These are phyloP conservation scores for Limnephilus rhombicus DNA, from an alignment of 2,888 invertebrate genomes.

Conservation along the genomic window DNA sequence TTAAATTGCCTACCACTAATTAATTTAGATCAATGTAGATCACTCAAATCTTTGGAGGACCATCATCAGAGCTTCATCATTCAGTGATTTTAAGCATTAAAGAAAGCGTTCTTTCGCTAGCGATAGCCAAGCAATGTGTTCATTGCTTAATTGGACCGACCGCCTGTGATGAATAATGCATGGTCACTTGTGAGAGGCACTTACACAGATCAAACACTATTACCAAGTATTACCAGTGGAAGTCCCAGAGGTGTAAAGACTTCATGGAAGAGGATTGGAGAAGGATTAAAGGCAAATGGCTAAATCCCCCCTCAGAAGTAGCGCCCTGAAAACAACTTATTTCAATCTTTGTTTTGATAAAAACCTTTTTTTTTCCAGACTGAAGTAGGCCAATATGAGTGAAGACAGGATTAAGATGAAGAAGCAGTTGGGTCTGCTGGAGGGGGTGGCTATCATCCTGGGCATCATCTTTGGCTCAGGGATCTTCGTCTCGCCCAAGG, in stretches of 20 bases:
- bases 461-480: constrained; percentile 97
- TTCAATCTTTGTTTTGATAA: background rate
- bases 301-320: background rate
- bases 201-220: no score
- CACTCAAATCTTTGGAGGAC: background rate
- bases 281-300: no score
- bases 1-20: background rate
- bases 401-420: constrained; percentile 86
- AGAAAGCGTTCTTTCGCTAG: background rate
- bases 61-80: background rate
- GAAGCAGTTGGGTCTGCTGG: constrained; percentile 91
- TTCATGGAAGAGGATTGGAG: no score
- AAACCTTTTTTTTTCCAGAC: background rate
- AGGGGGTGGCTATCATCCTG: constrained; percentile 95
- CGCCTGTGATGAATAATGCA: no score
- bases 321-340: background rate
- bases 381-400: constrained; percentile 58
- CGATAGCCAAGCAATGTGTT: background rate
- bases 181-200: no score
- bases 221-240: no score
- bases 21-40: background rate
- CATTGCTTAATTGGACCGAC: no score
- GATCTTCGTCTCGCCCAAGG: constrained; percentile 97
- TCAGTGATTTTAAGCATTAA: background rate
- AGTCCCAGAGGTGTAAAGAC: no score